These are phyloP conservation scores for Caenorhabditis afra DNA, from an alignment of 2,888 invertebrate species.

Conservation along the genomic window DNA sequence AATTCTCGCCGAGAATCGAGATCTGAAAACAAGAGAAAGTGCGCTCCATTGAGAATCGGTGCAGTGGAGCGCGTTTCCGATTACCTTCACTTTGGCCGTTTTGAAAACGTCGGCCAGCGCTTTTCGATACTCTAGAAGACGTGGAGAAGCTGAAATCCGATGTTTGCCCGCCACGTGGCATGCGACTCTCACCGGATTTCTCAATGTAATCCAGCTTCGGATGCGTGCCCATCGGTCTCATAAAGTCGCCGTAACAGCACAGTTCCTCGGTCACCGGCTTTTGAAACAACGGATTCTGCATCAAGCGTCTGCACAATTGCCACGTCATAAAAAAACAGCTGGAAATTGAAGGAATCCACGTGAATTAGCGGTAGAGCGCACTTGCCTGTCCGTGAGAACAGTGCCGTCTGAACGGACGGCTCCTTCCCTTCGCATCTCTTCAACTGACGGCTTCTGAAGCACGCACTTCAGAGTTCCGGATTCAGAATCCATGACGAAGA, in stretches of 20 bases:
- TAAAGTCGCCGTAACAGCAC: constrained; percentile 82
- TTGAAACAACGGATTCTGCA: constrained; percentile 66
- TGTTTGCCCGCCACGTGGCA: background rate
- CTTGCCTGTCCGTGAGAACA: constrained; percentile 63
- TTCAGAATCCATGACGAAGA: constrained; percentile 61
- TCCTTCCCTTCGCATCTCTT: constrained; percentile 78
- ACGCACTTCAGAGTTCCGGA: constrained; percentile 72
- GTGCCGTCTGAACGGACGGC: constrained; percentile 69
- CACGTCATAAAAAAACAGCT: constrained; percentile 66
- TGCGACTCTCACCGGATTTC: constrained; percentile 64
- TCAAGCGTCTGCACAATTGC: constrained; percentile 49
- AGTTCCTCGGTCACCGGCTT: constrained; percentile 80
- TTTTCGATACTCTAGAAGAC: constrained; percentile 9
- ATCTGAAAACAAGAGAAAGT: constrained; percentile 39
- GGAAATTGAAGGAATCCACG: constrained; percentile 9
- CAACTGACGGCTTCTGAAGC: constrained; percentile 81
- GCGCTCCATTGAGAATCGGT: background rate
- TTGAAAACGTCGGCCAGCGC: constrained; percentile 10
- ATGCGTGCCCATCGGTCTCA: constrained; percentile 81
- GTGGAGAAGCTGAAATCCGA: constrained; percentile 61
- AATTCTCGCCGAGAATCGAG: constrained; percentile 44
- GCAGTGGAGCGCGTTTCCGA: too few relatives aligned
- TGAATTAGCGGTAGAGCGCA: too few relatives aligned
- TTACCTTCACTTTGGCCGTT: constrained; percentile 16
- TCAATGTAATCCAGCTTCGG: constrained; percentile 79